A percentile compares a stretch with the other conserved stretches of the same genome.
Conservation (phyloP, 2,797 vertebrate species). For the Bovichtus diacanthus region DNA sequence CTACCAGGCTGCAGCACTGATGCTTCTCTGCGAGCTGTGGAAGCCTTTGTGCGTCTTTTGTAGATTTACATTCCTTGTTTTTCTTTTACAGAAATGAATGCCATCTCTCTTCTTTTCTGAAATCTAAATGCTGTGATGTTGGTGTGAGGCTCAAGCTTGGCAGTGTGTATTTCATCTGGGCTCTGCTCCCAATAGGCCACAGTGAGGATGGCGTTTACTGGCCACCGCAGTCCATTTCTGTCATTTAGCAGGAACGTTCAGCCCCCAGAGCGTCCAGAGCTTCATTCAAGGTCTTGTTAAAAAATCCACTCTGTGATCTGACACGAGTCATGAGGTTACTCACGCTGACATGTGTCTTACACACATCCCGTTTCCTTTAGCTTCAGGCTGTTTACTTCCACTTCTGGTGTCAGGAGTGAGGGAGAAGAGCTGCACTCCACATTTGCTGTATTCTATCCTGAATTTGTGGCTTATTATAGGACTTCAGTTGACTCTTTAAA, state of each 20-base stretch:
- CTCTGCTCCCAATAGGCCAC: slow-evolving; percentile 28
- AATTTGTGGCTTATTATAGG: background rate
- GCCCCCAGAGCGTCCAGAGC: slow-evolving; percentile 17
- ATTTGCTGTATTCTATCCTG: background rate
- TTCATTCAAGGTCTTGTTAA: slow-evolving; percentile 27
- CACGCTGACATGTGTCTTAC: slow-evolving; percentile 51
- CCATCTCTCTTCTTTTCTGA: background rate
- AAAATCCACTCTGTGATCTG: slow-evolving; percentile 36
- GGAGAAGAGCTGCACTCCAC: background rate
- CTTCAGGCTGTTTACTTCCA: slow-evolving; percentile 23
- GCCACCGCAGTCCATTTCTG: background rate
- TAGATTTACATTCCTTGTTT: slow-evolving; percentile 32
- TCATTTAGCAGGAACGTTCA: slow-evolving; percentile 17
- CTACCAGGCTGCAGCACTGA: slow-evolving; percentile 61
- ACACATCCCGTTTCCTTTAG: slow-evolving; percentile 65
- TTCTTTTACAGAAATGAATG: slow-evolving; percentile 8
- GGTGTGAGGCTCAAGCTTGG: slow-evolving; percentile 8
- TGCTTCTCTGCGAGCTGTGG: slow-evolving; percentile 54
- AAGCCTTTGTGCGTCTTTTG: slow-evolving; percentile 23
- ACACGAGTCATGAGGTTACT: slow-evolving; percentile 64
- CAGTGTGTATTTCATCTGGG: slow-evolving; percentile 36
- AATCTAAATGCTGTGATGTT: background rate
- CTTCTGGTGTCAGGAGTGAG: slow-evolving; percentile 16
- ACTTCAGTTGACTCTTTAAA: background rate
- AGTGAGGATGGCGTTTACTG: slow-evolving; percentile 29